These are phyloP conservation scores for Echinops telfairi DNA, from an alignment of 2,113 vertebrate species.

Conservation along the genomic window DNA sequence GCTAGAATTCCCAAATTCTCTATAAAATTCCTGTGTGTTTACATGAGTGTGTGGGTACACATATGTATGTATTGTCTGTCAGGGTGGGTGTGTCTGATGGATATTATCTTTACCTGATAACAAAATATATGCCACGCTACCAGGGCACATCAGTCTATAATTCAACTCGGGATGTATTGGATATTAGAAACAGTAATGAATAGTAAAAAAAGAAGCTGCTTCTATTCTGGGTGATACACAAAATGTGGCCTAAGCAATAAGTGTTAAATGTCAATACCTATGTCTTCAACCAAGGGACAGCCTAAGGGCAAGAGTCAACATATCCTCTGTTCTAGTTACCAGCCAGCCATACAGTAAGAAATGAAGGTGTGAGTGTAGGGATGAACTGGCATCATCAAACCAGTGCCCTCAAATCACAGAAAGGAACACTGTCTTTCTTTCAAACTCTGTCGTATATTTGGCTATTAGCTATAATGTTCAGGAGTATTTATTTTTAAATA, in stretches of 20 bases:
- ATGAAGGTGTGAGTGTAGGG: background rate
- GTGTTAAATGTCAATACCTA: background rate
- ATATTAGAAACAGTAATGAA: background rate
- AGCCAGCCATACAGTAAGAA: background rate
- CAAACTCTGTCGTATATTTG: background rate
- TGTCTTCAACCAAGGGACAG: background rate
- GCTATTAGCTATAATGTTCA: constrained; percentile 9
- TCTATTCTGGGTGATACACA: background rate
- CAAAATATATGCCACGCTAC: background rate
- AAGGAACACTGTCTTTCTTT: background rate
- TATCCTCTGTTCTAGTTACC: background rate
- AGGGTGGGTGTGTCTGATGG: background rate
- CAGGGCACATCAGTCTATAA: background rate
- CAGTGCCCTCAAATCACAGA: background rate
- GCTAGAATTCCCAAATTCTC: constrained; percentile 10
- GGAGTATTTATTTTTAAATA: background rate
- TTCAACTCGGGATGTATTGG: background rate
- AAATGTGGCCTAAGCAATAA: background rate
- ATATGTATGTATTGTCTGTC: background rate
- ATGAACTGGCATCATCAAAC: background rate
- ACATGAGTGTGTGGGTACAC: too few species aligned
- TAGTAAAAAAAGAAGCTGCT: background rate
- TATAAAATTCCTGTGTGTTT: background rate
- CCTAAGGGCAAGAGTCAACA: background rate
- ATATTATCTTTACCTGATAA: background rate